Evolutionary conservation across 2,888 invertebrate species (phyloP), one percentile per base, ranked within the genome.

Genomic region (Asteroscopus sphinx): DNA sequence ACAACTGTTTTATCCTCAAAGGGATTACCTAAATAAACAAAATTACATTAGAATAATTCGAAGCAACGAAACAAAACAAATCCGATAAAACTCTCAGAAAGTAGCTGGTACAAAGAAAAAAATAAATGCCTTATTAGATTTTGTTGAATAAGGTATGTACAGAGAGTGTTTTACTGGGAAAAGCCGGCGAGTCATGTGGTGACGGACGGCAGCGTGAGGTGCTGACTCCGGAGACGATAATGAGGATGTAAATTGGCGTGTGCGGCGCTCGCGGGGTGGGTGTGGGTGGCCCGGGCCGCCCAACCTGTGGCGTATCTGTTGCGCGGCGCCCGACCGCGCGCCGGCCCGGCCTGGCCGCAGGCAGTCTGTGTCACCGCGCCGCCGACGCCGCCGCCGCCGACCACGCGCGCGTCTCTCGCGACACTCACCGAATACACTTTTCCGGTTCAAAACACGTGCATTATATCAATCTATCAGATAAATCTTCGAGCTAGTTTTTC

Each of bases 231-330:
- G 80, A 85, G 84, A 85, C 80, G 85, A 82, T 92, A 90, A 92
- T 90, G 87, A 90, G 88, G 87, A 92, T 92, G 90, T 90, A 91
- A 91, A 92, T 91, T 88, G 88, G 77, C 73, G 83, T 82, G 81
- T 77, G 83, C 80, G 85, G 85, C 69, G 77, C 68, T 69, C 51
- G 53, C 49, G 66, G 68, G 72, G 76, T 60, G 71, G 64, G 68
- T 36, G 62, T 45, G 65, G 82, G 83, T 80, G 84, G 82, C 88
- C 90, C 90, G 89, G 91, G 89, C 90, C 91, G 86, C 87, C 88
- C 90, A 91, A 94, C 93, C 93, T 94, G 93, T 93, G 85, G 93
- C 93, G 90, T 92, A 92, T 92, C 93, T 93, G 93, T 93, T 93
- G 93, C 93, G 91, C 88, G 86, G 88, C 86, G 85, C 82, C 82